A percentile compares a stretch with the other conserved stretches of the same genome.
Evolutionary conservation across 2,113 vertebrate genomes (phyloP).

Genomic region (Calidris pugnax): DNA sequence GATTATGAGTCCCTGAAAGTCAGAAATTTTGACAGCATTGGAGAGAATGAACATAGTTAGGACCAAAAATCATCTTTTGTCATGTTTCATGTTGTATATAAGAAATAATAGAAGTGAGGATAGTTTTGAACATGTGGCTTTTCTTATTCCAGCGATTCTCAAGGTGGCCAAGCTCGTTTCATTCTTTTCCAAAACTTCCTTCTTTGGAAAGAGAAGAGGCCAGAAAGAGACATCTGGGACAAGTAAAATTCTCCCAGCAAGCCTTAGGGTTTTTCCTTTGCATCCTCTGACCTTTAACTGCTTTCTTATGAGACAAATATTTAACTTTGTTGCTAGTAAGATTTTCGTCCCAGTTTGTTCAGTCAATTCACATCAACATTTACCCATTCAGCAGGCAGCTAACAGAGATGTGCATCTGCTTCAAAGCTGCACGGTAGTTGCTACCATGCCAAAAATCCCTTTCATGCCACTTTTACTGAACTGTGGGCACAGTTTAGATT

Average conservation of each 20-base stretch:
- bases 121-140: not conserved
- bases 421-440: rapidly evolving
- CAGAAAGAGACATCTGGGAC: not conserved
- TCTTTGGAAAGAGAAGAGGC: not conserved
- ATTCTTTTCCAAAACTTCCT: not conserved
- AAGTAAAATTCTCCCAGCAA: not conserved
- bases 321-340: not conserved
- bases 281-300: not conserved
- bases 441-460: not conserved
- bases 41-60: not conserved
- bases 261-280: not conserved
- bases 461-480: not conserved
- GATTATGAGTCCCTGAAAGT: not conserved
- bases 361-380: not conserved
- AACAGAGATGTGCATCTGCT: not conserved
- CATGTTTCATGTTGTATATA: not conserved
- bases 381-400: not conserved
- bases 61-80: not conserved
- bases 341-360: not conserved
- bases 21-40: not conserved
- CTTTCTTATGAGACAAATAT: not conserved
- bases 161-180: not conserved
- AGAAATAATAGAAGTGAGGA: not conserved
- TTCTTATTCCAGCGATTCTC: not conserved
- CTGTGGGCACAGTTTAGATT: not conserved